These are phyloP conservation scores for Eriocheir sinensis DNA, from an alignment of 1,140 invertebrate species.

Conservation along the genomic window DNA sequence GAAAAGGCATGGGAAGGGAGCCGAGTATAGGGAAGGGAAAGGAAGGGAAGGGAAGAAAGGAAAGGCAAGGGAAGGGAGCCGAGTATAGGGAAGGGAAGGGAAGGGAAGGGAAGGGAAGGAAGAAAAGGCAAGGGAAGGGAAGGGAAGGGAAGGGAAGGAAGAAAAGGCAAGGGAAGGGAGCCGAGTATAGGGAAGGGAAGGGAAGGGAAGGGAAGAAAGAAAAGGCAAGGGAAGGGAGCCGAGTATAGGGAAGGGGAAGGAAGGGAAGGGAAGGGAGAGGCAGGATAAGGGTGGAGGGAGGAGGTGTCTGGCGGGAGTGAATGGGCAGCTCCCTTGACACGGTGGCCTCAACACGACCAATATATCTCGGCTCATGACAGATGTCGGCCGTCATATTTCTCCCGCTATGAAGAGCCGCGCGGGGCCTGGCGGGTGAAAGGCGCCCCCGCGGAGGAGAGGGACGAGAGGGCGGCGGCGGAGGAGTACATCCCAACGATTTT, in stretches of 20 bases:
- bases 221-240: too few species aligned
- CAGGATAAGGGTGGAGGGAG: not conserved
- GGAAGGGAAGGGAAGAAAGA: not conserved
- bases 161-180: too few species aligned
- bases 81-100: too few species aligned
- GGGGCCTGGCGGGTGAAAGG: not conserved
- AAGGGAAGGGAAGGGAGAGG: not conserved
- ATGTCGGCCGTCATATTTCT: slow-evolving; percentile 23
- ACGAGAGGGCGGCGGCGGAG: too few species aligned
- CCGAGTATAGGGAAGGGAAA: too few species aligned
- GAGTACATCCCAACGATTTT: too few species aligned
- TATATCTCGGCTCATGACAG: not conserved
- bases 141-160: too few species aligned
- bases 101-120: too few species aligned
- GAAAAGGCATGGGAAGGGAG: not conserved
- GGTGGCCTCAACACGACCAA: not conserved
- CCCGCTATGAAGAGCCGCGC: not conserved
- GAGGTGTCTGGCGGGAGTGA: not conserved
- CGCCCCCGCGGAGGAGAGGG: not conserved
- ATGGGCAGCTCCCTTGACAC: slow-evolving; percentile 11
- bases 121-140: too few species aligned
- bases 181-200: too few species aligned
- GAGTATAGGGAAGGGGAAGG: not conserved
- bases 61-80: too few species aligned
- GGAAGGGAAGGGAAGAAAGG: too few species aligned